These are phyloP conservation scores for Rhagologus leucostigma DNA, from an alignment of 2,113 vertebrate genomes.

Conservation along the genomic window DNA sequence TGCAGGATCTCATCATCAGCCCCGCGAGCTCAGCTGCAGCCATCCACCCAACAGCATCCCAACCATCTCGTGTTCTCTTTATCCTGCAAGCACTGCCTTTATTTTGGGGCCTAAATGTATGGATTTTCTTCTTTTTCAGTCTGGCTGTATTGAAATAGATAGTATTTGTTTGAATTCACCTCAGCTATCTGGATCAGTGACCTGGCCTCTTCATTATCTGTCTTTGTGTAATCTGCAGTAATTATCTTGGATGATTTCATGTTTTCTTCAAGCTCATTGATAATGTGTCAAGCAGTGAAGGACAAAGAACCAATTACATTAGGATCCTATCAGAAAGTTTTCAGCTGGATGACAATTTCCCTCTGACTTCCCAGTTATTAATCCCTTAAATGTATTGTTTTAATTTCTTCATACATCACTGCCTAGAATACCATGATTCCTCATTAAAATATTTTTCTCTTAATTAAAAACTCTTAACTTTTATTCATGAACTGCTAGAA, in stretches of 20 bases:
- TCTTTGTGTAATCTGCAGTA: not conserved
- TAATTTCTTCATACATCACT: not conserved
- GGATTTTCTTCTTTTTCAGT: not conserved
- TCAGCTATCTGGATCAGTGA: not conserved
- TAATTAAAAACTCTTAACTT: not conserved
- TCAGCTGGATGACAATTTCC: slow-evolving; percentile 5
- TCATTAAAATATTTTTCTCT: not conserved
- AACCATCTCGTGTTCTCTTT: fast-evolving
- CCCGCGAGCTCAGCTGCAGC: fast-evolving
- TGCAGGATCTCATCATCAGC: fast-evolving
- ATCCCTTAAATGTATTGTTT: not conserved
- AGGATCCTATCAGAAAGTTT: not conserved
- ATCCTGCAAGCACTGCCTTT: not conserved
- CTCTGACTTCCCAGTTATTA: slow-evolving; percentile 18
- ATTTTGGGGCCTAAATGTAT: not conserved
- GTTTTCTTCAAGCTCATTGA: slow-evolving; percentile 48
- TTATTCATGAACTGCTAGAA: not conserved
- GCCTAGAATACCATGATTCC: not conserved
- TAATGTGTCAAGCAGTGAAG: slow-evolving; percentile 38
- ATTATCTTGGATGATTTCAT: slow-evolving; percentile 23
- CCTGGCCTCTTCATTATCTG: not conserved
- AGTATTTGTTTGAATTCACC: not conserved
- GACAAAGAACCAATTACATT: slow-evolving; percentile 34
- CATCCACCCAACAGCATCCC: no score
- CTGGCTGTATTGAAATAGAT: not conserved